These are phyloP conservation scores for Odontomachus brunneus DNA, from an alignment of 1,140 invertebrate genomes.

Conservation along the genomic window DNA sequence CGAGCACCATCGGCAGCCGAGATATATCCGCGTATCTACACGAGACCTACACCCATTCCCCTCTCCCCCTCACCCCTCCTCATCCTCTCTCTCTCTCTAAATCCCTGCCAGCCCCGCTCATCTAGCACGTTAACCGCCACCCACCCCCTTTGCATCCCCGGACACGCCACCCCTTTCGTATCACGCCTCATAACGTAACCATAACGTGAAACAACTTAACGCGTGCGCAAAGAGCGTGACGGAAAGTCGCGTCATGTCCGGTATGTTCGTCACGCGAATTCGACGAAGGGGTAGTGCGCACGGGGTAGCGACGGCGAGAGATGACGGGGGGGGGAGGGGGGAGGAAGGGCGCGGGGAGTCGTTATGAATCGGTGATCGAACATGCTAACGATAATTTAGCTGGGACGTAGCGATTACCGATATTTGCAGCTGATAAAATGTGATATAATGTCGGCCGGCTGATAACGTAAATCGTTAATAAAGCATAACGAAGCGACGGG, in stretches of 20 bases:
- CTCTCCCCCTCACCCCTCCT: not conserved
- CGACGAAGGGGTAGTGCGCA: not conserved
- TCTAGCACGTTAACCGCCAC: slow-evolving; percentile 62
- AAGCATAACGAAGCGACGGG: slow-evolving; percentile 53
- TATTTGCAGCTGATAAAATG: slow-evolving; percentile 57
- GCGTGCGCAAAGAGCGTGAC: slow-evolving; percentile 4
- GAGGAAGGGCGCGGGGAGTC: no score
- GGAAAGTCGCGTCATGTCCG: slow-evolving; percentile 6
- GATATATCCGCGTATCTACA: slow-evolving; percentile 68
- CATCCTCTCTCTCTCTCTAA: not conserved
- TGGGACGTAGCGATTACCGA: slow-evolving; percentile 46
- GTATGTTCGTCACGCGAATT: slow-evolving; percentile 24
- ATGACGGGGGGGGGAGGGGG: no score
- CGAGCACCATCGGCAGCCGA: slow-evolving; percentile 68
- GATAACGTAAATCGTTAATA: slow-evolving; percentile 58
- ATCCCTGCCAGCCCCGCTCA: slow-evolving; percentile 21
- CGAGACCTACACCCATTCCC: slow-evolving; percentile 30
- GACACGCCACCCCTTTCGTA: not conserved
- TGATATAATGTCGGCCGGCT: slow-evolving; percentile 52
- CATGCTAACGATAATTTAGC: slow-evolving; percentile 53
- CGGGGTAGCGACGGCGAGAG: no score
- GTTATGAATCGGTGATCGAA: slow-evolving; percentile 53
- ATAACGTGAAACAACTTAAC: slow-evolving; percentile 66
- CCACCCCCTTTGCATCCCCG: not conserved
- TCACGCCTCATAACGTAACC: slow-evolving; percentile 58